Percentiles rank a stretch among this genome's conserved stretches.
Evolutionary conservation across 1,140 invertebrate species (phyloP).

Genomic region (Aculops lycopersici): DNA sequence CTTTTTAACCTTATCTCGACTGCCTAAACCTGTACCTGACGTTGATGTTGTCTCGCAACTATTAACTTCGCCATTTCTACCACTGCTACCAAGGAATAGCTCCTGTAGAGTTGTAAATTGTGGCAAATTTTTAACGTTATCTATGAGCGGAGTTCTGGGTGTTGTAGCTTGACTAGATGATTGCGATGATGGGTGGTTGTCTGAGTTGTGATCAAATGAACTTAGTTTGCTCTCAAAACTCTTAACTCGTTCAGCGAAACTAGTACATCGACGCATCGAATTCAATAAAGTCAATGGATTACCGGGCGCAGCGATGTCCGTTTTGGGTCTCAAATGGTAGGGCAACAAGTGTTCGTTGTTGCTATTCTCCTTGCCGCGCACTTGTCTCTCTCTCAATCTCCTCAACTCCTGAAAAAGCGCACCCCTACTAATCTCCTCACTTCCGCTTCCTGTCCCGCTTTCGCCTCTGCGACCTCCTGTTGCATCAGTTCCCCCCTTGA

Average conservation of each 20-base stretch:
- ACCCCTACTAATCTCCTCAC: too few species aligned
- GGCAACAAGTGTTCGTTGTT: neutral
- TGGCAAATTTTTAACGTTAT: conserved; percentile 2
- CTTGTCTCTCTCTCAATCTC: too few species aligned
- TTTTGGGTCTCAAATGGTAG: too few species aligned
- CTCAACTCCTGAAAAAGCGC: too few species aligned
- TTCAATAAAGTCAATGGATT: too few species aligned
- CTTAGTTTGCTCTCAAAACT: neutral
- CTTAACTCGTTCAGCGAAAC: neutral
- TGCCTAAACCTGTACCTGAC: conserved; percentile 1
- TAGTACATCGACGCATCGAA: neutral
- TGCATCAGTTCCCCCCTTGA: too few species aligned
- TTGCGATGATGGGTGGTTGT: too few species aligned
- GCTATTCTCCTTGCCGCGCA: too few species aligned
- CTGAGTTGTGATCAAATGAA: too few species aligned
- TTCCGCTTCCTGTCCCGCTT: too few species aligned
- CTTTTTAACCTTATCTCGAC: conserved; percentile 3
- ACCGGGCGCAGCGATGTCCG: too few species aligned
- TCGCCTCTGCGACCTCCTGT: too few species aligned
- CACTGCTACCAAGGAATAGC: neutral
- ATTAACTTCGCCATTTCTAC: conserved; percentile 4
- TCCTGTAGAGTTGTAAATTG: conserved; percentile 1
- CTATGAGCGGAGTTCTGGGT: conserved; percentile 4
- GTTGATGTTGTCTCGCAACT: conserved; percentile 4
- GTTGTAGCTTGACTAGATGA: conserved; percentile 8